A percentile compares a stretch with the other conserved stretches of the same genome.
phyloP scores from a whole-genome alignment of 1,140 invertebrate species.

The Bombus fervidus region DNA sequence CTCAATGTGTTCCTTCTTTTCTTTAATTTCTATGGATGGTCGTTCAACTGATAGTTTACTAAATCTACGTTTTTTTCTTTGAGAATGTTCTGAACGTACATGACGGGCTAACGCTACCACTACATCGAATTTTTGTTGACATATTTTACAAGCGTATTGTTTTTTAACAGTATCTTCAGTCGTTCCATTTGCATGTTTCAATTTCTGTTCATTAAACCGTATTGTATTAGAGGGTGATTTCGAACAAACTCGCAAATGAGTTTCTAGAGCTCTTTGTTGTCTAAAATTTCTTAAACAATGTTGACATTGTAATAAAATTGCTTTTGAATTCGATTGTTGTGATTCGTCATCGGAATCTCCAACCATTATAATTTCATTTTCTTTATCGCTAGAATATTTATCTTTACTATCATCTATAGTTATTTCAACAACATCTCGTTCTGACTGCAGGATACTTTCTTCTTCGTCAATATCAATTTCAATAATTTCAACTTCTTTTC shows the following conservation, averaged over 20 bases:
- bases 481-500: constrained; percentile 77
- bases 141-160: constrained; percentile 77
- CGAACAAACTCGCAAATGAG: constrained; percentile 74
- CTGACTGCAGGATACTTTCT: constrained; percentile 52
- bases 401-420: constrained; percentile 77
- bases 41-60: constrained; percentile 35
- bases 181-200: constrained; percentile 43
- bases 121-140: constrained; percentile 77
- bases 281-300: constrained; percentile 71
- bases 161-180: constrained; percentile 61
- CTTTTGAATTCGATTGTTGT: constrained; percentile 47
- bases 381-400: constrained; percentile 80
- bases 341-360: constrained; percentile 73
- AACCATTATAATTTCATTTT: constrained; percentile 81
- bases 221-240: constrained; percentile 65
- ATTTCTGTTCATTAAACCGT: constrained; percentile 40
- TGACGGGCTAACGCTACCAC: constrained; percentile 78
- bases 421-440: constrained; percentile 72
- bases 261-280: constrained; percentile 72
- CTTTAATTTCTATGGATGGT: constrained; percentile 33
- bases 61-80: constrained; percentile 69
- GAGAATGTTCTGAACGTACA: constrained; percentile 72
- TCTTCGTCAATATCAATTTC: constrained; percentile 79
- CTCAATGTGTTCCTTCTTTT: constrained; percentile 34
- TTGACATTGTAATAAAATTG: constrained; percentile 63